These are phyloP conservation scores for Macrocentrus cingulum DNA, from an alignment of 1,140 invertebrate species.

Conservation along the genomic window DNA sequence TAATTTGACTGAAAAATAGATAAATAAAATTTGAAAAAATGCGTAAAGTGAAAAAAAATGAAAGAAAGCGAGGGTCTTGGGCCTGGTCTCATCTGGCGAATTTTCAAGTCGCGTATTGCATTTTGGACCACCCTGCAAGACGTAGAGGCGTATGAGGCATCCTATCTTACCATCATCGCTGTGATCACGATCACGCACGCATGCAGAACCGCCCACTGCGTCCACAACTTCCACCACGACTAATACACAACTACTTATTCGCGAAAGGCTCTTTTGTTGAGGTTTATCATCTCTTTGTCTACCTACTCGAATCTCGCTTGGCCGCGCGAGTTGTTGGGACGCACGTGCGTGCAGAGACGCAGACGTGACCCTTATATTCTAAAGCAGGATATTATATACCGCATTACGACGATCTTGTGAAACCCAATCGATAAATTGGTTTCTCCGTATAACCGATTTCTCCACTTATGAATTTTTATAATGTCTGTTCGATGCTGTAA, in stretches of 20 bases:
- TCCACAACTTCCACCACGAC: conserved; percentile 31
- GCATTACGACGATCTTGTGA: conserved; percentile 26
- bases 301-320: neutral
- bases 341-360: conserved; percentile 28
- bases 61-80: too few relatives aligned
- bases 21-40: too few relatives aligned
- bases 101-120: too few relatives aligned
- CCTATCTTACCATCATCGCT: conserved; percentile 47
- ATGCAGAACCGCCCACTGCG: conserved; percentile 49
- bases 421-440: conserved; percentile 32
- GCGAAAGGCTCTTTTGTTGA: conserved; percentile 15
- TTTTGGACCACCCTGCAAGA: conserved; percentile 43
- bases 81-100: too few relatives aligned
- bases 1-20: too few relatives aligned
- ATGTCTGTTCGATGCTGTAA: too few relatives aligned
- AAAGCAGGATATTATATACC: conserved; percentile 28
- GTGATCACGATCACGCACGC: conserved; percentile 53
- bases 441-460: conserved; percentile 16
- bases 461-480: conserved; percentile 16
- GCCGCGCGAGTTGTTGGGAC: conserved; percentile 23
- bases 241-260: conserved; percentile 1
- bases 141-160: conserved; percentile 38
- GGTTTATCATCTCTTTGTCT: conserved; percentile 8
- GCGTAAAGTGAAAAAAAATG: too few relatives aligned
- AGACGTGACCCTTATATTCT: conserved; percentile 28